Conservation (phyloP, 2,888 invertebrate genomes). For the Noctua janthe region DNA sequence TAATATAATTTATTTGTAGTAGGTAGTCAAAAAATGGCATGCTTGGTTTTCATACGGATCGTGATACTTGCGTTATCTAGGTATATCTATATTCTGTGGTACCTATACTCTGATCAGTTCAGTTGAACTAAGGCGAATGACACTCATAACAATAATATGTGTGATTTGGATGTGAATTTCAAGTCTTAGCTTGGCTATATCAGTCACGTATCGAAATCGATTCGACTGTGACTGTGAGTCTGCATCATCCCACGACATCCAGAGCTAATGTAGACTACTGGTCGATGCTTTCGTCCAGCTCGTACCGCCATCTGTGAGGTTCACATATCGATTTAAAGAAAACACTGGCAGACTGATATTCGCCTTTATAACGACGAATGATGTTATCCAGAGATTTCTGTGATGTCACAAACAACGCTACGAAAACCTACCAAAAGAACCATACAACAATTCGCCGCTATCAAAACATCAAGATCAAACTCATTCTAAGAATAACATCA, state of each 20-base stretch:
- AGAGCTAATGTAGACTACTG: neutral
- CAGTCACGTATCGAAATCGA: neutral
- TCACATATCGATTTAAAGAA: neutral
- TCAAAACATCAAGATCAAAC: slow-evolving; percentile 3
- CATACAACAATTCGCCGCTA: neutral
- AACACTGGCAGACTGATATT: neutral
- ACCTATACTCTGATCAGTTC: neutral
- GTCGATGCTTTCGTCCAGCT: neutral
- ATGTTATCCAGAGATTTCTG: neutral
- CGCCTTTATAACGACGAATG: neutral
- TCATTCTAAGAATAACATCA: slow-evolving; percentile 19
- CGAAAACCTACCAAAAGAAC: neutral
- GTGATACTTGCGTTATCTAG: too few species aligned
- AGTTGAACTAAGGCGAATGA: neutral
- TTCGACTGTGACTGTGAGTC: neutral
- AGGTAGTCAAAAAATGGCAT: too few species aligned
- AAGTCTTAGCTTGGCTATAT: neutral
- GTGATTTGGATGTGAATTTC: neutral
- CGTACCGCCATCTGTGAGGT: neutral
- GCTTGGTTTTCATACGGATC: too few species aligned
- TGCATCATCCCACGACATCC: neutral
- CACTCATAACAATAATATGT: neutral
- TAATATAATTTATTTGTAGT: too few species aligned
- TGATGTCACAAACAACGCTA: neutral
- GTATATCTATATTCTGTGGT: too few species aligned